A percentile compares a stretch with the other conserved stretches of the same genome.
Conservation (phyloP, 2,113 vertebrate species). For the Nycticorax nycticorax region DNA sequence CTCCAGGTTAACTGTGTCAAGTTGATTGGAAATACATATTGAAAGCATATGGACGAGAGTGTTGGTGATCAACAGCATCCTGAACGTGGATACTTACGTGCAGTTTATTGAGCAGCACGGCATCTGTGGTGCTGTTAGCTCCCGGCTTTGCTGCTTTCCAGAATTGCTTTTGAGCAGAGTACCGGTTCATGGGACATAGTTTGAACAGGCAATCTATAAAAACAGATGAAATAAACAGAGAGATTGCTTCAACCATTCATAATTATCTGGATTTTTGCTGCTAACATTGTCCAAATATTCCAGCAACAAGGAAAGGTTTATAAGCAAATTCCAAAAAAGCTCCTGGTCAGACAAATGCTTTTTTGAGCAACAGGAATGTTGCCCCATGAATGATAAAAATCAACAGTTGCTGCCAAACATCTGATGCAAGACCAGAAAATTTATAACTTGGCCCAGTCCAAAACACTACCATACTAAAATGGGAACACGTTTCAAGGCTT, state of each 20-base stretch:
- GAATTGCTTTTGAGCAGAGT: constrained; percentile 98
- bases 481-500: not conserved
- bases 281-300: not conserved
- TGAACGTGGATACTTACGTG: constrained; percentile 79
- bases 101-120: constrained; percentile 92
- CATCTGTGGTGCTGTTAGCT: constrained; percentile 93
- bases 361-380: constrained; percentile 25
- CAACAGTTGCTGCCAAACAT: constrained; percentile 34
- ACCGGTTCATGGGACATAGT: constrained; percentile 98
- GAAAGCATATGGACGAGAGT: fast-evolving
- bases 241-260: not conserved
- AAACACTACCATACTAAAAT: not conserved
- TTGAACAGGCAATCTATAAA: constrained; percentile 94
- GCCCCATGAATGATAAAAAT: constrained; percentile 33
- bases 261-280: not conserved
- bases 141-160: constrained; percentile 98
- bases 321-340: constrained; percentile 46
- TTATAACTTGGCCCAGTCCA: not conserved
- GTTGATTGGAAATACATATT: fast-evolving
- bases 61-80: not conserved
- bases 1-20: fast-evolving
- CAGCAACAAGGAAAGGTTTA: not conserved
- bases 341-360: constrained; percentile 18
- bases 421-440: constrained; percentile 41
- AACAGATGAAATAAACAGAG: not conserved